Evolutionary conservation across 2,797 vertebrate species (phyloP).

Genomic region (Lutjanus argentimaculatus): DNA sequence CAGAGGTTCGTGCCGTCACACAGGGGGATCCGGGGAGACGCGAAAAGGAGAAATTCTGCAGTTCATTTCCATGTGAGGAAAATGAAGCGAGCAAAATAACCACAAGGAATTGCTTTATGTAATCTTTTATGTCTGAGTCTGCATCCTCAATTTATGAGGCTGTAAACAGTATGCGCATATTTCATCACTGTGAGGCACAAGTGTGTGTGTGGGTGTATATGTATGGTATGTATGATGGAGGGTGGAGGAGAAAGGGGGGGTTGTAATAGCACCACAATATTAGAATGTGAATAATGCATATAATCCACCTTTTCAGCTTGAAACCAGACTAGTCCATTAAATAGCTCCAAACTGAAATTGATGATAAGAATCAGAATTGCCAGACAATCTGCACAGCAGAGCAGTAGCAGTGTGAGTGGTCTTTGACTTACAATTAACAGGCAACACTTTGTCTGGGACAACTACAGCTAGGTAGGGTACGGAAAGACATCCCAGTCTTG

Average conservation of each 20-base stretch:
- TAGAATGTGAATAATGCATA: conserved; percentile 80
- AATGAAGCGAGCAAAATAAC: conserved; percentile 69
- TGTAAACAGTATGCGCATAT: conserved; percentile 77
- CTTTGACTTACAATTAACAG: conserved; percentile 23
- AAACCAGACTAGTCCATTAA: conserved; percentile 54
- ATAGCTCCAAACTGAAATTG: conserved; percentile 63
- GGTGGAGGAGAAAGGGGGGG: not conserved
- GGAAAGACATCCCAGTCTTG: not conserved
- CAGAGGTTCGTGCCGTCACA: conserved; percentile 38
- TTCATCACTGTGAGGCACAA: conserved; percentile 56
- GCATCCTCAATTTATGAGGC: conserved; percentile 76
- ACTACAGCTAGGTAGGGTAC: not conserved
- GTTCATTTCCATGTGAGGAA: conserved; percentile 66
- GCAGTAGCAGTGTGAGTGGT: conserved; percentile 34
- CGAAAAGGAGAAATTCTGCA: conserved; percentile 28
- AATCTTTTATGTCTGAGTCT: conserved; percentile 76
- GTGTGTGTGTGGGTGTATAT: conserved; percentile 11
- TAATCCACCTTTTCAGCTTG: conserved; percentile 65
- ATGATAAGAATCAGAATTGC: conserved; percentile 61
- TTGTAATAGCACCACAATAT: conserved; percentile 66
- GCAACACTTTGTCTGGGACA: not conserved
- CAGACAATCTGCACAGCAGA: conserved; percentile 24
- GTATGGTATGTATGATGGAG: not conserved
- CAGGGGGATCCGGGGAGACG: not conserved
- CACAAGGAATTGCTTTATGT: conserved; percentile 73